Percentiles rank a stretch among this genome's conserved stretches.
Conservation (phyloP, 1,140 invertebrate genomes). For the Euborellia annulipes region DNA sequence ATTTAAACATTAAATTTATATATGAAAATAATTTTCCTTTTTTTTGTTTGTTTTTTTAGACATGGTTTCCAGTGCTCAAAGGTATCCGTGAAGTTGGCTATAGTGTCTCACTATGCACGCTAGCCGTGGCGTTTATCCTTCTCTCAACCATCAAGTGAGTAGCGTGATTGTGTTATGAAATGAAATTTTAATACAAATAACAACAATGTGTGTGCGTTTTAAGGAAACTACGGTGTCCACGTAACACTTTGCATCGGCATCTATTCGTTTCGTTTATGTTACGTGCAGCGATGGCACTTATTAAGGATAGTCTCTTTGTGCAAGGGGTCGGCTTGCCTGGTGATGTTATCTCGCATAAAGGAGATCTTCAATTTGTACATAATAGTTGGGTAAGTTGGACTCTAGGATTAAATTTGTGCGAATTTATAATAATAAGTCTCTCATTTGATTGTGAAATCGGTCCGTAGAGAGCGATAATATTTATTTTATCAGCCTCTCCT, state of each 20-base stretch:
- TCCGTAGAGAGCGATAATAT: too few species aligned
- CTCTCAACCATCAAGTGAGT: conserved; percentile 52
- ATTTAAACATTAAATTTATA: too few species aligned
- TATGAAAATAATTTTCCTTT: too few species aligned
- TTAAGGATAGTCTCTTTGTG: conserved; percentile 41
- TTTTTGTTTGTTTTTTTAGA: conserved; percentile 31
- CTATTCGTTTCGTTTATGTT: conserved; percentile 52
- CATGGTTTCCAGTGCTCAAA: conserved; percentile 42
- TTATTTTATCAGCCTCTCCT: too few species aligned
- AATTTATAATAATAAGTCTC: background rate
- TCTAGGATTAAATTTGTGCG: background rate
- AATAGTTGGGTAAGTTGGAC: conserved; percentile 6
- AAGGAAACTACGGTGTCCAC: conserved; percentile 46
- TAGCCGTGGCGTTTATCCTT: conserved; percentile 46
- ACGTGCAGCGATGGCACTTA: conserved; percentile 37
- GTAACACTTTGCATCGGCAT: conserved; percentile 51
- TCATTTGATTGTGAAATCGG: background rate
- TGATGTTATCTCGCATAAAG: conserved; percentile 25
- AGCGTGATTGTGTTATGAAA: conserved; percentile 7
- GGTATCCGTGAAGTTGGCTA: conserved; percentile 52
- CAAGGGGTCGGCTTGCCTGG: conserved; percentile 36
- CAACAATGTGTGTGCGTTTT: background rate
- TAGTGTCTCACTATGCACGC: conserved; percentile 43
- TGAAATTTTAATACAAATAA: background rate
- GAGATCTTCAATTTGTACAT: conserved; percentile 23